Percentiles rank a stretch among this genome's conserved stretches.
phyloP scores from a whole-genome alignment of 2,888 invertebrate species.

The Phorcus lineatus region DNA sequence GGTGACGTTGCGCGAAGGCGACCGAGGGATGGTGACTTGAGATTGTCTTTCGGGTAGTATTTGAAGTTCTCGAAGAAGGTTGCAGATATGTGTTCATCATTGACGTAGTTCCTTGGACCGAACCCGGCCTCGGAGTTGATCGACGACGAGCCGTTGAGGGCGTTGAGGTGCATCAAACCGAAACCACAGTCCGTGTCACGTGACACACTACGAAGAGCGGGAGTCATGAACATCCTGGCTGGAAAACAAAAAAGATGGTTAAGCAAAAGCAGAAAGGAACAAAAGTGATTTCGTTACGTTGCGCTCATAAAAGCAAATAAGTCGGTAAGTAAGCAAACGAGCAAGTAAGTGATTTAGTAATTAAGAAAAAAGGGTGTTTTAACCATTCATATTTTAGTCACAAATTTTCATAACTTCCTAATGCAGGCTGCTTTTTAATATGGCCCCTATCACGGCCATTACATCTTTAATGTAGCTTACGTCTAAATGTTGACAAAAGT shows the following conservation, averaged over 20 bases:
- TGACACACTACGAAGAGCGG: neutral
- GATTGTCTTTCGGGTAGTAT: neutral
- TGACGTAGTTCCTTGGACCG: neutral
- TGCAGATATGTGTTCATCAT: neutral
- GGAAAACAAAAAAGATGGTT: neutral
- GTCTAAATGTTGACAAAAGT: no score
- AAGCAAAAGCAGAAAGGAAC: neutral
- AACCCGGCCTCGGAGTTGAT: neutral
- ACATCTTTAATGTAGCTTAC: no score
- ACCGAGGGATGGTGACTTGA: neutral
- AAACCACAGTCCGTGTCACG: neutral
- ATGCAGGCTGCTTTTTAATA: no score
- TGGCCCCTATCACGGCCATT: no score
- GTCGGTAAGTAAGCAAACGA: no score
- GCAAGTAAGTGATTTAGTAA: no score
- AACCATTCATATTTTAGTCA: no score
- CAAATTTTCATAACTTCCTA: no score
- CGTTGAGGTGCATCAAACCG: conserved; percentile 7
- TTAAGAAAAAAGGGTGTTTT: no score
- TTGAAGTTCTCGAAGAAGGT: neutral
- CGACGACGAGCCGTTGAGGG: neutral
- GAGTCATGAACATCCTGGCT: neutral
- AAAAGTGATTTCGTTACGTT: no score
- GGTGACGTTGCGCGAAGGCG: neutral
- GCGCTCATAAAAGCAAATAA: no score